Percentiles rank a stretch among this genome's conserved stretches.
These are phyloP conservation scores for Orchesella cincta DNA, from an alignment of 1,140 invertebrate species.

Conservation along the genomic window DNA sequence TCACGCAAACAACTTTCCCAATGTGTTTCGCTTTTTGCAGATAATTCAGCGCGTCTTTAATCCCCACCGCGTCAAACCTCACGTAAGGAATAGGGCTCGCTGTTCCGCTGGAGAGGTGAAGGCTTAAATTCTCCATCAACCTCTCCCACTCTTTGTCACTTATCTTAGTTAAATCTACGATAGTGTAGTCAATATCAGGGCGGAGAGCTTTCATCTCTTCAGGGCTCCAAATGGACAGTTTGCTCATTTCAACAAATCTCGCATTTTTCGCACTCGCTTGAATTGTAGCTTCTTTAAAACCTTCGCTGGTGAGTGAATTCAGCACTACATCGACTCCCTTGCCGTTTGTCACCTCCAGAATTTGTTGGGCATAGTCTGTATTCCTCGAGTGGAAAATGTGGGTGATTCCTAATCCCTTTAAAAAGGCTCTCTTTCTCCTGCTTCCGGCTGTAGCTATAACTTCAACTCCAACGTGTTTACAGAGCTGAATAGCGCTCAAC, in stretches of 20 bases:
- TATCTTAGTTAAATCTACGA: neutral
- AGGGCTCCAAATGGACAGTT: slow-evolving; percentile 19
- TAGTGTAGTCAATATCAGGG: slow-evolving; percentile 17
- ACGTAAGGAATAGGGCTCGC: neutral
- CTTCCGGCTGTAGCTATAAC: slow-evolving; percentile 7
- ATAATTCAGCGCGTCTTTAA: neutral
- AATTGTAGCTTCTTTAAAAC: slow-evolving; percentile 33
- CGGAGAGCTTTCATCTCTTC: slow-evolving; percentile 14
- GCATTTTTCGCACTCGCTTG: neutral
- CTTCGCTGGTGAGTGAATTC: slow-evolving; percentile 24
- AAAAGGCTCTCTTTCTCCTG: neutral
- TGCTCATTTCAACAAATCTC: slow-evolving; percentile 31
- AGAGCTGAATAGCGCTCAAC: slow-evolving; percentile 11
- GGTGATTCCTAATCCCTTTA: neutral
- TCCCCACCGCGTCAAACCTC: neutral
- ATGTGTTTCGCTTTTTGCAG: slow-evolving; percentile 19
- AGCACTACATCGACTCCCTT: slow-evolving; percentile 29
- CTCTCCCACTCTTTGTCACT: neutral
- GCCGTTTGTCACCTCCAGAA: neutral
- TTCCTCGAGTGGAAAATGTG: slow-evolving; percentile 20
- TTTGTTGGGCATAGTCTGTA: neutral
- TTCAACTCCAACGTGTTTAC: slow-evolving; percentile 1
- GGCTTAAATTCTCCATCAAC: neutral
- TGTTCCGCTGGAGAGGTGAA: neutral
- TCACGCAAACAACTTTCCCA: slow-evolving; percentile 16